Evolutionary conservation across 2,797 vertebrate species (phyloP), one percentile per base, ranked within the genome.

Genomic region (Okamejei kenojei): DNA sequence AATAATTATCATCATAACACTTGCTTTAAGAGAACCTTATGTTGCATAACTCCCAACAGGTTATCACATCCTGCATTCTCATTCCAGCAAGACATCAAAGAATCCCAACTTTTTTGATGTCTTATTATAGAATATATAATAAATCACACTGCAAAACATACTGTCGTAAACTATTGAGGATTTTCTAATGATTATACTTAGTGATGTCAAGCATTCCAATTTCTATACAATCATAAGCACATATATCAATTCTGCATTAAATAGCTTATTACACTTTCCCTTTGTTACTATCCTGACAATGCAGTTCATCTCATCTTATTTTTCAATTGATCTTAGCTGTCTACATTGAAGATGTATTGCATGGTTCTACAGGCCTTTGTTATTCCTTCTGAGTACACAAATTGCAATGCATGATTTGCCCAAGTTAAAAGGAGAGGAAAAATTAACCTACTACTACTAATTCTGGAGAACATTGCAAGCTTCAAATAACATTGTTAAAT

Each of bases 61-160:
- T 82, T 82, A 82, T 54, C 80, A 82, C 45, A 82, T 82, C 79
- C 79, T 45, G 38, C 17, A 80, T 45, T 21, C 54, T 54, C 45
- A 82, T 58, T 82, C 45, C 26, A 54, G 80, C 80, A 82, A 82
- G 21, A 82, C 35, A 82, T 82, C 80, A 58, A 54, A 54, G 79
- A 81, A 81, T 81, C 54, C 38, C 45, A 82, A 82, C 80, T 82
- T 82, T 82, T 82, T 82, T 80, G 38, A 80, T 45, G 79, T 78
- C 77, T 78, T 78, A 78, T 78, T 78, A 78, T 32, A 78, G 77
- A 78, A 78, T 78, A 13, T 78, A 11, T 35, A 78, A 35, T 78
- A 78, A 78, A 78, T 32, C n/a, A 32, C 32, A 35, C 26, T 32
- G 76, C 76, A 78, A 78, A 35, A 32, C 77, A 35, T 13, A 35